A percentile compares a stretch with the other conserved stretches of the same genome.
phyloP scores from a whole-genome alignment of 2,888 invertebrate genomes.

The Chloroclysta siterata region DNA sequence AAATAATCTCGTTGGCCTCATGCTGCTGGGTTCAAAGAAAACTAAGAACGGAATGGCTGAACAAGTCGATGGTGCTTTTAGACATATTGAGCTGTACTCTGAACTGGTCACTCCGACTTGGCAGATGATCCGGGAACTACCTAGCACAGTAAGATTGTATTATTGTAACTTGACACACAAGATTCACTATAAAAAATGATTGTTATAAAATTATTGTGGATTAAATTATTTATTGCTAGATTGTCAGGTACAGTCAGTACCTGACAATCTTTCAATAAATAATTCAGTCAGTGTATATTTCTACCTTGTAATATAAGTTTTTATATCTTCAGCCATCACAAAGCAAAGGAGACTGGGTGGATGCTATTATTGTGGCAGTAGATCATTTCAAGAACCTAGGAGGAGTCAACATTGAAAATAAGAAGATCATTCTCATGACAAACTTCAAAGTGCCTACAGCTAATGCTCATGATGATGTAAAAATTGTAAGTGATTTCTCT shows the following conservation, averaged over 20 bases:
- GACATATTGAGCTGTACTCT: conserved; percentile 83
- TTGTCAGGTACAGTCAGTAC: too few species aligned
- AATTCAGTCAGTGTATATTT: too few species aligned
- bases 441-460: conserved; percentile 81
- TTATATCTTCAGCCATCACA: conserved; percentile 62
- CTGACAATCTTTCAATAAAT: too few species aligned
- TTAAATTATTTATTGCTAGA: too few species aligned
- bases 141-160: conserved; percentile 58
- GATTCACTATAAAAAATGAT: not conserved
- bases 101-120: conserved; percentile 85
- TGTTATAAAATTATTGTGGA: not conserved
- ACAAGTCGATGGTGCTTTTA: conserved; percentile 71
- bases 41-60: conserved; percentile 78
- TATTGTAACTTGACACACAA: not conserved
- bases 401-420: conserved; percentile 57
- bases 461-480: conserved; percentile 74
- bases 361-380: conserved; percentile 85
- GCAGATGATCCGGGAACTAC: conserved; percentile 81
- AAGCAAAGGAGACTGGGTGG: conserved; percentile 87
- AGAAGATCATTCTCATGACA: conserved; percentile 87
- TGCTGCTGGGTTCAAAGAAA: conserved; percentile 86
- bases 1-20: conserved; percentile 86
- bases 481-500: conserved; percentile 55
- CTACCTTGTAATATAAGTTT: too few species aligned
- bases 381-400: conserved; percentile 72